Base-by-base conservation (phyloP, 2,888 invertebrate species). In the Drosophila emarginata region DNA sequence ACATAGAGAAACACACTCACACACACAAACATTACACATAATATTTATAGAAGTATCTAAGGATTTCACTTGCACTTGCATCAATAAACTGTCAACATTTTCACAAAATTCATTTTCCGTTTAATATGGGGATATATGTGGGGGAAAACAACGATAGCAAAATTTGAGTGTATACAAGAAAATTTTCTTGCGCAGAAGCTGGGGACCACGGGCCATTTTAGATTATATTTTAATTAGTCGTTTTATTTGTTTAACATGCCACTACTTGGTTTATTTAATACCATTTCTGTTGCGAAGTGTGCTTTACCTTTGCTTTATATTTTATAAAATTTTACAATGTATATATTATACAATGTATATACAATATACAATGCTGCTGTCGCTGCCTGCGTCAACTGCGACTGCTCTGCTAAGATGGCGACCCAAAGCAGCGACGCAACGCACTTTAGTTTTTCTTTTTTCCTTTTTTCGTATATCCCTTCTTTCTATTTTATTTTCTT, bases 381-480 rank as follows among this genome's bases (percentile, higher is more conserved):
- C 18, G 54, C 54, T 21, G 54, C 45, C 58, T 45, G 40, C 66
- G 71, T 64, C 68, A 57, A 66, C 68, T 54, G 57, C 58, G 26
- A 74, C 59, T 57, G 72, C 72, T 73, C 68, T 70, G 72, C 84
- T 87, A 68, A 87, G 87, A 87, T 87, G 85, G 88, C 82, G 82
- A 88, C 83, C 80, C 74, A 68, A 72, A 65, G 79, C 81, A 80
- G 77, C 79, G 85, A 66, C 64, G 72, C 61, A 84, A 88, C 89
- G 87, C 87, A 84, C 85, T 88, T 87, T 76, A 81, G 63, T 61
- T 60, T 60, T 66, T 62, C 21, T 45, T 14, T 45, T 21, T 21
- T 45, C 11, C 18, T 21, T 21, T 45, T 32, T 45, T 45, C 3
- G 32, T 32, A 9, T 32, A 1, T 32, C 9, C 9, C 32, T 32